Percentiles rank a stretch among this genome's conserved stretches.
These are phyloP conservation scores for Heliocidaris tuberculata DNA, from an alignment of 35 echinoderm and acorn worm species.

Conservation along the genomic window DNA sequence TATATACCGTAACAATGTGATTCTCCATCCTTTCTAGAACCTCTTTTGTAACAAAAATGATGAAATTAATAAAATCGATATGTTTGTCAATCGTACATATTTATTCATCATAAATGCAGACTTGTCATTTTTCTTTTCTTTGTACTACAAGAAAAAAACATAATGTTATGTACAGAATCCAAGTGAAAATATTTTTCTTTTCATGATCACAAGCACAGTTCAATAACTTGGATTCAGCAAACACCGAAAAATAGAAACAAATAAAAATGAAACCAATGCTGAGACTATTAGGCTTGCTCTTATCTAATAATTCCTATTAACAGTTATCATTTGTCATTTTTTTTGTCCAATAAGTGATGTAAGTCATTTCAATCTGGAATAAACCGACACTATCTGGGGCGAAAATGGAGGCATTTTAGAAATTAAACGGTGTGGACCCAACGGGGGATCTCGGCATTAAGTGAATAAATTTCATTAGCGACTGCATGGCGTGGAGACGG, in stretches of 20 bases:
- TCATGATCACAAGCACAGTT: not conserved
- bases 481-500: not conserved
- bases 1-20: too few relatives aligned
- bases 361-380: conserved; percentile 34
- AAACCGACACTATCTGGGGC: not conserved
- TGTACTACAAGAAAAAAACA: not conserved
- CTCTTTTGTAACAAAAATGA: too few relatives aligned
- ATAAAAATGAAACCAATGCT: not conserved
- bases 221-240: not conserved
- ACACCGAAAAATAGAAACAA: not conserved
- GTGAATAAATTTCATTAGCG: conserved; percentile 27
- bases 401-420: conserved; percentile 11
- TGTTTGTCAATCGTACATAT: too few relatives aligned
- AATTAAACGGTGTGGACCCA: conserved; percentile 1
- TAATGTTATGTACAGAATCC: not conserved
- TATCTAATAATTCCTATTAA: not conserved
- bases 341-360: not conserved
- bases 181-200: not conserved
- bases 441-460: conserved; percentile 7
- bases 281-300: not conserved
- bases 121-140: not conserved
- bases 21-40: too few relatives aligned
- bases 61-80: too few relatives aligned
- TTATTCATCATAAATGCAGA: too few relatives aligned
- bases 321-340: conserved; percentile 13